Evolutionary conservation across 2,888 invertebrate species (phyloP).

Genomic region (Pilophorus perplexus): DNA sequence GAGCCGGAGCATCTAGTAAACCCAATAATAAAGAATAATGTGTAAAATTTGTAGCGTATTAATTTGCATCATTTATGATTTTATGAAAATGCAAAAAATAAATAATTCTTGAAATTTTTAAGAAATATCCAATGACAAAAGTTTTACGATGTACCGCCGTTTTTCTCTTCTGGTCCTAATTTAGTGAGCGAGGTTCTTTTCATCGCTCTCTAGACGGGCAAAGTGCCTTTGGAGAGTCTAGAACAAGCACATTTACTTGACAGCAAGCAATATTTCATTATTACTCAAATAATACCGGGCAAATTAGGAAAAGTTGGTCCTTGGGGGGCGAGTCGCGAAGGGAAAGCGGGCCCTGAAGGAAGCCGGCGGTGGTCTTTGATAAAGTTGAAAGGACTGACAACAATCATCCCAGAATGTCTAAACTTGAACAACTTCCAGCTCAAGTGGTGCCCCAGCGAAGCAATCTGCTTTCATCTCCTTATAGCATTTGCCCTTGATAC

Average conservation of each 20-base stretch:
- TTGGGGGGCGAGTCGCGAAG: background rate
- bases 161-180: too few relatives aligned
- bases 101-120: too few relatives aligned
- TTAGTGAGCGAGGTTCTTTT: too few relatives aligned
- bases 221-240: too few relatives aligned
- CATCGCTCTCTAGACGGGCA: too few relatives aligned
- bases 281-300: conserved; percentile 1
- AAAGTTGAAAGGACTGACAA: conserved; percentile 19
- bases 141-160: too few relatives aligned
- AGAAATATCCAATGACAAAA: too few relatives aligned
- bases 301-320: conserved; percentile 10
- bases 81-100: too few relatives aligned
- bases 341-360: background rate
- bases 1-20: too few relatives aligned
- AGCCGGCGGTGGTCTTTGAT: conserved; percentile 8
- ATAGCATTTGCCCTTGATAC: conserved; percentile 5
- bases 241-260: background rate
- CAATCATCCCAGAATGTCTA: conserved; percentile 7
- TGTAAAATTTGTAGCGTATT: too few relatives aligned
- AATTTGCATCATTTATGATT: too few relatives aligned
- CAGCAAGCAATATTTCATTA: conserved; percentile 6
- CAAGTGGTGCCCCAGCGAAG: conserved; percentile 3
- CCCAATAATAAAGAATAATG: too few relatives aligned
- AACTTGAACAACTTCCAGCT: conserved; percentile 6
- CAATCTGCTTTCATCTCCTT: conserved; percentile 8